Percentiles rank a stretch among this genome's conserved stretches.
Conservation (phyloP, 2,113 vertebrate species). For the Siphamia tubifer region DNA sequence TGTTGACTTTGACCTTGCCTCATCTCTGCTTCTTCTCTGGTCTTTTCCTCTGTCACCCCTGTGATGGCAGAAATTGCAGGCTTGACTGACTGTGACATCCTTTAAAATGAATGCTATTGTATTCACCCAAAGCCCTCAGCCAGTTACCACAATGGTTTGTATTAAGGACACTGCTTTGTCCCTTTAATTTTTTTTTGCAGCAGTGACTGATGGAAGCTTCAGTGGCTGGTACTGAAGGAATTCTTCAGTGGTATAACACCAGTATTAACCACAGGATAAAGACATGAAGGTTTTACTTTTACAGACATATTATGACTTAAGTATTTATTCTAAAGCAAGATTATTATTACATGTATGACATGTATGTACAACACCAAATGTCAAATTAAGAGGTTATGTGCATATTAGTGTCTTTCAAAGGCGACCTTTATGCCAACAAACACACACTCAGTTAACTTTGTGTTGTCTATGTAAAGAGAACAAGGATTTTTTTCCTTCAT, state of each 20-base stretch:
- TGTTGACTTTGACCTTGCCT: constrained; percentile 14
- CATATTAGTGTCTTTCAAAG: no score
- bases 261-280: neutral
- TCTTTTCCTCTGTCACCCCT: constrained; percentile 8
- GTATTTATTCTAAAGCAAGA: no score
- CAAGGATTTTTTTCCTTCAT: no score
- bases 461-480: no score
- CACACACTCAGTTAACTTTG: no score
- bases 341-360: no score
- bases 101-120: constrained; percentile 44
- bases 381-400: no score
- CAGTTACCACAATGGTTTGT: neutral
- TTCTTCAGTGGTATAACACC: neutral
- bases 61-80: constrained; percentile 25
- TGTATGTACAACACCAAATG: no score
- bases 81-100: constrained; percentile 51
- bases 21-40: neutral
- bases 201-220: neutral
- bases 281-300: no score
- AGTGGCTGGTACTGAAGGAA: neutral
- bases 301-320: no score
- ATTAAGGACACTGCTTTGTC: neutral
- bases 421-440: no score
- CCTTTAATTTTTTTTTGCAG: neutral
- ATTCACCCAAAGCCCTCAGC: neutral